Conservation (phyloP, 2,113 vertebrate species). For the Haplotaxodon microlepis region DNA sequence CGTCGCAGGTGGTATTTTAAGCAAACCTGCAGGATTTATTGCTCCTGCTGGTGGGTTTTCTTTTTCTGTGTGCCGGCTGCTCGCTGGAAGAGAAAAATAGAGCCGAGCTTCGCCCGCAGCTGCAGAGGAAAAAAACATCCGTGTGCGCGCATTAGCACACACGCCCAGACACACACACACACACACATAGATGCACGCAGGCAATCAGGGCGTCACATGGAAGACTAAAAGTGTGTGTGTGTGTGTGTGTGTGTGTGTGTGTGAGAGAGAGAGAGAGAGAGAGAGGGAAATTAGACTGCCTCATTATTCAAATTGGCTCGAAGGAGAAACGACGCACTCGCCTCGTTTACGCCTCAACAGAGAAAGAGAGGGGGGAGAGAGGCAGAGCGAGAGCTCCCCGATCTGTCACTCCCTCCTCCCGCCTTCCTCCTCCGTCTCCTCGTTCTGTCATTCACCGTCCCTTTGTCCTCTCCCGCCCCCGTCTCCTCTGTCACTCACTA, state of each 20-base stretch:
- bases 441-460: background rate
- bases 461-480: background rate
- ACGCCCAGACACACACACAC: background rate
- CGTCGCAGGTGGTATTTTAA: background rate
- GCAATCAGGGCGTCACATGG: conserved; percentile 17
- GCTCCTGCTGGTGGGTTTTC: background rate
- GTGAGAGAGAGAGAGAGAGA: background rate
- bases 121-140: conserved; percentile 10
- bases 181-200: background rate
- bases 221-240: background rate
- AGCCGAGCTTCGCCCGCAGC: background rate
- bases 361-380: background rate
- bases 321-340: conserved; percentile 24
- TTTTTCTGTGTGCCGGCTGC: background rate
- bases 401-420: background rate
- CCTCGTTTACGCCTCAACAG: conserved; percentile 16
- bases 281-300: conserved; percentile 33
- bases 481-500: background rate
- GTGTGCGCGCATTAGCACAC: conserved; percentile 4
- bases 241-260: background rate
- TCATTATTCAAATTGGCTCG: conserved; percentile 60
- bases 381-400: background rate
- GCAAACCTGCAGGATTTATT: background rate
- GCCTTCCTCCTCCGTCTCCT: background rate
- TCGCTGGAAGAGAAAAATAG: background rate